phyloP scores from a whole-genome alignment of 2,113 vertebrate genomes.

The Micromys minutus region DNA sequence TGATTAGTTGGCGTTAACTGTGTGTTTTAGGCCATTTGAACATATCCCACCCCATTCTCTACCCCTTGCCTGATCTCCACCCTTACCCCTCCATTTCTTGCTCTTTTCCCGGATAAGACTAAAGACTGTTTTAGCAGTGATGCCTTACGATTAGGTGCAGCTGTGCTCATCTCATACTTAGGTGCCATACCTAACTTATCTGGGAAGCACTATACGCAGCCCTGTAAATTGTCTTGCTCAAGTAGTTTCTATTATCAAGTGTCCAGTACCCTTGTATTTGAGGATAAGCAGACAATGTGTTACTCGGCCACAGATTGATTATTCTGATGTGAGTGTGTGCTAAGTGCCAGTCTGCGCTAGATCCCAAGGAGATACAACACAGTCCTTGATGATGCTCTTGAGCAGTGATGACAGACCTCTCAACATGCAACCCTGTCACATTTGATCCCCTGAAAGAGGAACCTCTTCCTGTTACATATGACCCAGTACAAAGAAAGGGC shows the following conservation, averaged over 20 bases:
- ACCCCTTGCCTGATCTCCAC: not conserved
- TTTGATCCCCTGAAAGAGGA: not conserved
- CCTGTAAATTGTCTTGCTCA: not conserved
- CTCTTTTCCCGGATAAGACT: not conserved
- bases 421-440: not conserved
- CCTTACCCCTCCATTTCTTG: not conserved
- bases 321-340: not conserved
- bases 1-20: not conserved
- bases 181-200: not conserved
- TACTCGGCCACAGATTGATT: not conserved
- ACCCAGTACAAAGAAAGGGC: not conserved
- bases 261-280: too few relatives aligned
- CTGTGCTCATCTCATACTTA: not conserved
- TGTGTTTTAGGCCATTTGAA: not conserved
- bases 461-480: not conserved
- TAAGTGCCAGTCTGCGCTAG: conserved; percentile 7
- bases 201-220: not conserved
- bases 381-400: not conserved
- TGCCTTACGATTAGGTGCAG: not conserved
- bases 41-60: not conserved
- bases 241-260: not conserved
- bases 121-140: not conserved
- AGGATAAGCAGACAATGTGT: not conserved
- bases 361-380: not conserved
- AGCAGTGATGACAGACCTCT: not conserved